Evolutionary conservation across 2,113 vertebrate species (phyloP).

Genomic region (Myrmophylax atrothorax): DNA sequence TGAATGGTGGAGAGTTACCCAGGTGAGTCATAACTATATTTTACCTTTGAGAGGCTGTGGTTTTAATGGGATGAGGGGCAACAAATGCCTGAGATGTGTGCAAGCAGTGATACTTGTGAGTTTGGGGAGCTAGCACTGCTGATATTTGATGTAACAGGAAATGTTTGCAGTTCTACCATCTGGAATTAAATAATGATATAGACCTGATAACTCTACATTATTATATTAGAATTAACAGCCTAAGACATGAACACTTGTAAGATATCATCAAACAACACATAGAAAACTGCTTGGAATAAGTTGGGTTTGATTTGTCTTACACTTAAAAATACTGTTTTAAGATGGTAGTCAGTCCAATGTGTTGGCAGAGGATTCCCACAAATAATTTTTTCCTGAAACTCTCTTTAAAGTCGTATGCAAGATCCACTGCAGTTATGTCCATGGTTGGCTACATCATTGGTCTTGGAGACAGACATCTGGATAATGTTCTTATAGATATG

Average conservation of each 20-base stretch:
- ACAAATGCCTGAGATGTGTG: neutral
- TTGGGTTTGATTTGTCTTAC: conserved; percentile 21
- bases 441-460: conserved; percentile 99
- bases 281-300: conserved; percentile 14
- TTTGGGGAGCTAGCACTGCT: neutral
- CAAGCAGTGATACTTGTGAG: neutral
- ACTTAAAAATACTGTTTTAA: conserved; percentile 32
- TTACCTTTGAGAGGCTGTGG: neutral
- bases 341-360: conserved; percentile 43
- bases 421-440: conserved; percentile 98
- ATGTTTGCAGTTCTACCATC: neutral
- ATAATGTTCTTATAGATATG: conserved; percentile 99
- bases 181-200: neutral
- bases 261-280: neutral
- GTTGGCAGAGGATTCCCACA: conserved; percentile 56
- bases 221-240: neutral
- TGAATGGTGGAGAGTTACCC: conserved; percentile 98
- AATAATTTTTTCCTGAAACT: conserved; percentile 69
- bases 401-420: conserved; percentile 88
- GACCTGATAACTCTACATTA: neutral
- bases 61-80: neutral
- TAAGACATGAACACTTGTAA: neutral
- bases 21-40: conserved; percentile 75
- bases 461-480: conserved; percentile 96
- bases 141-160: neutral